These are phyloP conservation scores for Leucophenga montana DNA, from an alignment of 2,888 invertebrate genomes.

Conservation along the genomic window DNA sequence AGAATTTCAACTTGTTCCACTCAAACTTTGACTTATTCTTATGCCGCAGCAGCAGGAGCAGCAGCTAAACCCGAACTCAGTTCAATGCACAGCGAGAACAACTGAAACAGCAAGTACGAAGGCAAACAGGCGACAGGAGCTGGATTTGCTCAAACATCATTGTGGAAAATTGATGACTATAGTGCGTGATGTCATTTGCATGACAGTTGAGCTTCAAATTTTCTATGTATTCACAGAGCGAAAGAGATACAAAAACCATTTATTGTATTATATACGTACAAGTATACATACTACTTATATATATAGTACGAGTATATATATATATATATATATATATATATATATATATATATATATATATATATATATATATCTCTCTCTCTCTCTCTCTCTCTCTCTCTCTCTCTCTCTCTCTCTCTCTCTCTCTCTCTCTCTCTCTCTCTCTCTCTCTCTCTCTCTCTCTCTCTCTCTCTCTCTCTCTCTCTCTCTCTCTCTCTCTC, in stretches of 20 bases:
- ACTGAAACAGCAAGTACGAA: not conserved
- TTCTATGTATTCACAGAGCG: not conserved
- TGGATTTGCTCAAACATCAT: constrained; percentile 19
- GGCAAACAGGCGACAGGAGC: constrained; percentile 28
- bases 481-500: too few relatives aligned
- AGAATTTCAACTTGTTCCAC: constrained; percentile 6
- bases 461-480: too few relatives aligned
- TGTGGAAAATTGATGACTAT: constrained; percentile 61
- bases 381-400: too few relatives aligned
- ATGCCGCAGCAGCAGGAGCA: too few relatives aligned
- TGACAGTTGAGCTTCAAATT: constrained; percentile 56
- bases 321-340: constrained; percentile 22
- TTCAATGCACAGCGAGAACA: not conserved
- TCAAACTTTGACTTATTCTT: constrained; percentile 11
- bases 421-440: too few relatives aligned
- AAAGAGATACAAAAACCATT: constrained; percentile 20
- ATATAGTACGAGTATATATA: too few relatives aligned
- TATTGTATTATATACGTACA: constrained; percentile 26
- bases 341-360: not conserved
- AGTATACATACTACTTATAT: too few relatives aligned
- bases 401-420: too few relatives aligned
- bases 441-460: too few relatives aligned
- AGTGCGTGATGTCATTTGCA: constrained; percentile 66
- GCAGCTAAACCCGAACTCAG: not conserved
- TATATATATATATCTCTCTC: too few relatives aligned